Evolutionary conservation across 2,888 invertebrate genomes (phyloP).

Genomic region (Coelopa pilipes): DNA sequence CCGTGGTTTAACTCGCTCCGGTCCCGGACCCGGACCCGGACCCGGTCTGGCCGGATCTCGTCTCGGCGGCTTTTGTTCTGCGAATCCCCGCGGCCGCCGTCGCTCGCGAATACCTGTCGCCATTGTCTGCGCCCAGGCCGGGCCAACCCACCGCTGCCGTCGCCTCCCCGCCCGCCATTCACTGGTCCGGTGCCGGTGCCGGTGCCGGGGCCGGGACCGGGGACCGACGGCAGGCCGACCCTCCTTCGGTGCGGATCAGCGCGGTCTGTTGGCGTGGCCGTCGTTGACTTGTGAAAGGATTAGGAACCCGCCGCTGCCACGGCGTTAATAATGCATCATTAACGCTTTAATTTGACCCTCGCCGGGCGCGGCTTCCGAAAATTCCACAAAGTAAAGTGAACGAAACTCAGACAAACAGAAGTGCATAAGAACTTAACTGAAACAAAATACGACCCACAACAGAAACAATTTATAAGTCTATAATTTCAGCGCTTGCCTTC

Average conservation of each 20-base stretch:
- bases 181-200: too few relatives aligned
- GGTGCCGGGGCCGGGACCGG: too few relatives aligned
- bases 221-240: constrained; percentile 50
- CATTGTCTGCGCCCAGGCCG: too few relatives aligned
- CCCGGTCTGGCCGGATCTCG: constrained; percentile 18
- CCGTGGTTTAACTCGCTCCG: constrained; percentile 44
- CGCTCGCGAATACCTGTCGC: too few relatives aligned
- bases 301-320: constrained; percentile 46
- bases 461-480: too few relatives aligned
- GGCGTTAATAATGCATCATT: constrained; percentile 64
- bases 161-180: too few relatives aligned
- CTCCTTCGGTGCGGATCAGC: constrained; percentile 26
- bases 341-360: constrained; percentile 59
- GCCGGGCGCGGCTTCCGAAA: constrained; percentile 47
- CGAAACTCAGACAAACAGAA: neutral
- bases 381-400: neutral
- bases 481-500: too few relatives aligned
- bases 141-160: neutral
- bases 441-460: too few relatives aligned
- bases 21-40: neutral
- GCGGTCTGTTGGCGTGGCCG: constrained; percentile 40
- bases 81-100: neutral
- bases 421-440: neutral
- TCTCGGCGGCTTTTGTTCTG: neutral
- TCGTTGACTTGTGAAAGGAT: constrained; percentile 60